These are phyloP conservation scores for Pan paniscus DNA, from an alignment of 2,113 vertebrate genomes.

Conservation along the genomic window DNA sequence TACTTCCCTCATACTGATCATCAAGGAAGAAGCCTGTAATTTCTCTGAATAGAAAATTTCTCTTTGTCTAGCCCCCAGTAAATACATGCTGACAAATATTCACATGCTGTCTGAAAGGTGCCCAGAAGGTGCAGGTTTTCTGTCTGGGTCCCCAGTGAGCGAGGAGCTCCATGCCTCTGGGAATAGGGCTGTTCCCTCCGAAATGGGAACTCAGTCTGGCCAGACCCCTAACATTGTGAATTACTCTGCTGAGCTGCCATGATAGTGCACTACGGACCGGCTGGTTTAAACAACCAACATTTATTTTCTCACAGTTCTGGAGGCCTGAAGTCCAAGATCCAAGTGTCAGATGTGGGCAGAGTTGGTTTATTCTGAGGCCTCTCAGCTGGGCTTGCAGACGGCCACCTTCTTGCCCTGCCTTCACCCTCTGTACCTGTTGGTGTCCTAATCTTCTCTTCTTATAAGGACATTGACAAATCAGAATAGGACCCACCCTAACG, in stretches of 20 bases:
- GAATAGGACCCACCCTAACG: fast-evolving
- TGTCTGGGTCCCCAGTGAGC: neutral
- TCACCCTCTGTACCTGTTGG: neutral
- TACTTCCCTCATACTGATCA: neutral
- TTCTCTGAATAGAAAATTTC: neutral
- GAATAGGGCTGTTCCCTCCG: too few relatives aligned
- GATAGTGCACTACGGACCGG: fast-evolving
- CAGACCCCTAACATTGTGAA: fast-evolving
- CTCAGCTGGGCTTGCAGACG: neutral
- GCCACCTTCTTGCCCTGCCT: too few relatives aligned
- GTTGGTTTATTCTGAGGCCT: neutral
- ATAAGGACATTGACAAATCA: fast-evolving
- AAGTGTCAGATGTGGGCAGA: fast-evolving
- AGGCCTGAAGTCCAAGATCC: neutral
- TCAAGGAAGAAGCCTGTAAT: neutral
- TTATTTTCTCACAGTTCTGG: neutral
- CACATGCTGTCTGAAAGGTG: neutral
- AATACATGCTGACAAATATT: neutral
- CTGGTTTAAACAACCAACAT: neutral
- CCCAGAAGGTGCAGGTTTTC: neutral
- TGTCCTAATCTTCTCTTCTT: neutral
- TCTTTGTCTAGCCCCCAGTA: neutral
- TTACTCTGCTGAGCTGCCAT: neutral
- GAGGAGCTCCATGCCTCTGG: neutral
- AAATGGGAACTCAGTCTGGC: neutral